Conservation (phyloP, 2,888 invertebrate species). For the Cremastinae sp. region DNA sequence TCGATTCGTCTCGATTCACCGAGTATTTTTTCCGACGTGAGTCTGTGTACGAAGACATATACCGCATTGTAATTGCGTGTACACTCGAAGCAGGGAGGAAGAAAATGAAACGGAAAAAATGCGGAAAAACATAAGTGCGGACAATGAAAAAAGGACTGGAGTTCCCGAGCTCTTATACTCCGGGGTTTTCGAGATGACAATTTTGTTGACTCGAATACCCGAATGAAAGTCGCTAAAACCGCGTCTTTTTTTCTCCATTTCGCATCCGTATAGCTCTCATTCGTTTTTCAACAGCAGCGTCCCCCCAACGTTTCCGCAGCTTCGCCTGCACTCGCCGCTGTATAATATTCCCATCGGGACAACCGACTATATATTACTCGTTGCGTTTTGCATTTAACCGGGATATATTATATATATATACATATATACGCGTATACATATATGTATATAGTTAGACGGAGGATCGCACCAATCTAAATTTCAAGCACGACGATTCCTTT, state of each 20-base stretch:
- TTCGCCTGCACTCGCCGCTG: slow-evolving; percentile 8
- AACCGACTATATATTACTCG: slow-evolving; percentile 13
- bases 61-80: too few species aligned
- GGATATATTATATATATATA: too few species aligned
- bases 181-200: slow-evolving; percentile 8
- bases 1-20: too few species aligned
- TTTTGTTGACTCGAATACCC: too few species aligned
- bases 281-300: background rate
- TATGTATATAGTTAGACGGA: background rate
- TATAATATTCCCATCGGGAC: slow-evolving; percentile 42
- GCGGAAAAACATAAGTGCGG: background rate
- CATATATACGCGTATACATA: too few species aligned
- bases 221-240: background rate
- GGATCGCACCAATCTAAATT: slow-evolving; percentile 36
- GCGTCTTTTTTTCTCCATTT: slow-evolving; percentile 15
- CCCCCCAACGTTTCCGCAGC: slow-evolving; percentile 1
- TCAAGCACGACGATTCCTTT: slow-evolving; percentile 13
- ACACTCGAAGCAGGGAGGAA: slow-evolving; percentile 3
- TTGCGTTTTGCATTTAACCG: slow-evolving; percentile 35
- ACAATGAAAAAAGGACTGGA: background rate
- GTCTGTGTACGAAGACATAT: too few species aligned
- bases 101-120: background rate
- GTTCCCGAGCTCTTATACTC: slow-evolving; percentile 11
- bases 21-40: too few species aligned
- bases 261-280: slow-evolving; percentile 1